These are phyloP conservation scores for Neosilurus mollespiculum DNA, from an alignment of 2,797 vertebrate species.

Conservation along the genomic window DNA sequence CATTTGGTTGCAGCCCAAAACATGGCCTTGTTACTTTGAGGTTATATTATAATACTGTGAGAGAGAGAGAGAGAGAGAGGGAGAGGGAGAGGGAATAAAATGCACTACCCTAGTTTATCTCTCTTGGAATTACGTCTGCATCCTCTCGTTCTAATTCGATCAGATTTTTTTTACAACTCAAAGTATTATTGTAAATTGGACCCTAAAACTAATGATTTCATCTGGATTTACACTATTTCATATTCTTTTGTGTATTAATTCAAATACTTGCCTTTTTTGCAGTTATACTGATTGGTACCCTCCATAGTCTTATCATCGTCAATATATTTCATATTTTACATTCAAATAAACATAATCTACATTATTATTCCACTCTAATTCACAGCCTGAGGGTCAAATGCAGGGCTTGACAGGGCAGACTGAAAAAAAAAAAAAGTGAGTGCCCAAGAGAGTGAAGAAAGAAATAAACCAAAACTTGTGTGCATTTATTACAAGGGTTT, in stretches of 20 bases:
- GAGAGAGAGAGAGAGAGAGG: too few relatives aligned
- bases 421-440: not conserved
- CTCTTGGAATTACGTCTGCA: too few relatives aligned
- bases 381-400: not conserved
- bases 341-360: not conserved
- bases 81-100: too few relatives aligned
- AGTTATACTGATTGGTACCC: not conserved
- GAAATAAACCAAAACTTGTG: constrained; percentile 2
- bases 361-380: constrained; percentile 16
- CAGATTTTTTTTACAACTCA: too few relatives aligned
- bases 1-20: constrained; percentile 26
- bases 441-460: not conserved
- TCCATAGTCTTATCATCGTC: not conserved
- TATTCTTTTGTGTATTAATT: not conserved
- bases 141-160: not conserved
- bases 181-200: not conserved
- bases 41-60: constrained; percentile 10
- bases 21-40: constrained; percentile 17
- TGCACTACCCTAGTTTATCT: too few relatives aligned
- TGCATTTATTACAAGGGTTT: constrained; percentile 37
- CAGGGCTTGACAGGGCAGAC: constrained; percentile 3
- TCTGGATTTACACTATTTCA: too few relatives aligned
- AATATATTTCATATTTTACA: not conserved
- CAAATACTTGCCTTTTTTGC: not conserved
- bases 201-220: not conserved